Percentiles rank a stretch among this genome's conserved stretches.
Conservation (phyloP, 1,140 invertebrate genomes). For the Euura lappo region DNA sequence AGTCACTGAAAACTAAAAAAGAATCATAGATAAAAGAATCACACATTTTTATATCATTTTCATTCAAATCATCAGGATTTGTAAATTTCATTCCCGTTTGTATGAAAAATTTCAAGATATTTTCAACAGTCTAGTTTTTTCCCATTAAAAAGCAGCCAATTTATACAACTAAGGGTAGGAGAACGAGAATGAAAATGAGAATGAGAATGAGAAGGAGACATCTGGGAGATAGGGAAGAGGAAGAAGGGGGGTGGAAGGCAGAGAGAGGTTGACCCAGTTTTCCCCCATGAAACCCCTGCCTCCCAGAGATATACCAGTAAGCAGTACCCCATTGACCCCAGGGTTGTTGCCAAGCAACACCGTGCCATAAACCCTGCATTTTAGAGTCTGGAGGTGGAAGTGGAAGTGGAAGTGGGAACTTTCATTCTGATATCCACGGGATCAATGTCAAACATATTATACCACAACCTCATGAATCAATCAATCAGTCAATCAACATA, state of each 20-base stretch:
- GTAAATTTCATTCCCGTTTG: too few relatives aligned
- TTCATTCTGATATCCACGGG: background rate
- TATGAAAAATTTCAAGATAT: too few relatives aligned
- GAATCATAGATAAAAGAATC: too few relatives aligned
- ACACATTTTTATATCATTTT: too few relatives aligned
- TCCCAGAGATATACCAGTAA: constrained; percentile 9
- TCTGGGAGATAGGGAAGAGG: background rate
- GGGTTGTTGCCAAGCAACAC: constrained; percentile 43
- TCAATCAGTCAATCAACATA: too few relatives aligned
- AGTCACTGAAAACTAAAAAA: too few relatives aligned
- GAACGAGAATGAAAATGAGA: background rate
- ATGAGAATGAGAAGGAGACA: constrained; percentile 16
- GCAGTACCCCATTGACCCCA: constrained; percentile 41
- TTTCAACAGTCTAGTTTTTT: too few relatives aligned
- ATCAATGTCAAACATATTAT: background rate
- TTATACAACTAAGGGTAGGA: too few relatives aligned
- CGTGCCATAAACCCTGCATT: constrained; percentile 10
- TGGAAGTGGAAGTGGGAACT: background rate
- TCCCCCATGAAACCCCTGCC: constrained; percentile 31
- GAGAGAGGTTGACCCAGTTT: constrained; percentile 40
- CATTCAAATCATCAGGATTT: too few relatives aligned
- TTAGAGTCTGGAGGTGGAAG: background rate
- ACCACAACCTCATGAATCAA: too few relatives aligned
- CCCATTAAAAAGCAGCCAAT: too few relatives aligned
- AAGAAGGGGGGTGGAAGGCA: constrained; percentile 16